These are phyloP conservation scores for Natrix natrix DNA, from an alignment of 2,797 vertebrate genomes.

Conservation along the genomic window DNA sequence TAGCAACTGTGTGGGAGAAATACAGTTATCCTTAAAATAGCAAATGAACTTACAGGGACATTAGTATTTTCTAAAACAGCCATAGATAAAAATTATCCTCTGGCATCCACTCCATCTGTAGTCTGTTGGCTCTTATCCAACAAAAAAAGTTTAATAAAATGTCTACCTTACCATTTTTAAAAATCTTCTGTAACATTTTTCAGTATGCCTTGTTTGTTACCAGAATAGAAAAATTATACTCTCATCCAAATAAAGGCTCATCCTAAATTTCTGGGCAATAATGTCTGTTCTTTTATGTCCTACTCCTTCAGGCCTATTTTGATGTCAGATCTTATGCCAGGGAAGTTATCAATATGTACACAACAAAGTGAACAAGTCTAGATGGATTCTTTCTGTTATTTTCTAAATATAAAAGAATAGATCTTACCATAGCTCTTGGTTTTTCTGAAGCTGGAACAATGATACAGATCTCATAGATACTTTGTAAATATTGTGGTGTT, in stretches of 20 bases:
- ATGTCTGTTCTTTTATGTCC: not conserved
- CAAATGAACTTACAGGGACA: not conserved
- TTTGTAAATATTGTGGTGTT: not conserved
- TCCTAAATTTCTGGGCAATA: not conserved
- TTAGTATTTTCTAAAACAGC: constrained; percentile 14
- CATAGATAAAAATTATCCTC: constrained; percentile 6
- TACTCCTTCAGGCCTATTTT: not conserved
- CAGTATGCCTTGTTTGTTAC: not conserved
- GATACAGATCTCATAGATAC: not conserved
- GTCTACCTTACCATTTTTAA: not conserved
- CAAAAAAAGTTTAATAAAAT: constrained; percentile 9
- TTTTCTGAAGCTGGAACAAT: not conserved
- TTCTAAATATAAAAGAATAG: not conserved
- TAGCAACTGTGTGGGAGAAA: constrained; percentile 36
- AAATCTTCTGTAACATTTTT: not conserved
- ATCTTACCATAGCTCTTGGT: not conserved
- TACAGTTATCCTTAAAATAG: constrained; percentile 32
- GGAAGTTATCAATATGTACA: not conserved
- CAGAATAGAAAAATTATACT: not conserved
- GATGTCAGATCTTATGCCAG: not conserved
- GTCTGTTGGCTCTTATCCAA: constrained; percentile 14
- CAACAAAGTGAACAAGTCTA: not conserved
- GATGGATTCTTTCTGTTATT: not conserved
- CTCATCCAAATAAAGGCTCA: not conserved
- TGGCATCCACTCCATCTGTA: constrained; percentile 13